phyloP scores from a whole-genome alignment of 64 coral and sea anemone species.

The Montipora efflorescens region DNA sequence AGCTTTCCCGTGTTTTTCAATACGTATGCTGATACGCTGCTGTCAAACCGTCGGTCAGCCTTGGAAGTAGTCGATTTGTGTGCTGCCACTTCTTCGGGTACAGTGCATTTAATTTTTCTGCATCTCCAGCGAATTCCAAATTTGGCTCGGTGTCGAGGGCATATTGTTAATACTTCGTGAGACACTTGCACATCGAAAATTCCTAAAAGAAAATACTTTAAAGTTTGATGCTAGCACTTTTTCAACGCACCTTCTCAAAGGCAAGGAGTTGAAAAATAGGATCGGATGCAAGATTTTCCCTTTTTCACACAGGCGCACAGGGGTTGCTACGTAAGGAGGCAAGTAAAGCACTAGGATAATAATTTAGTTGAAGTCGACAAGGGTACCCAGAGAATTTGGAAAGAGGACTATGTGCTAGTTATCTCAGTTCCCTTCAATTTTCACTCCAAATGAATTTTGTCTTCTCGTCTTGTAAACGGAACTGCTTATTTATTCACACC shows the following conservation, averaged over 20 bases:
- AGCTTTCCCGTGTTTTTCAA: slow-evolving; percentile 33
- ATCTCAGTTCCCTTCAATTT: slow-evolving; percentile 6
- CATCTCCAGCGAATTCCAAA: too few relatives aligned
- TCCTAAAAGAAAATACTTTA: slow-evolving; percentile 23
- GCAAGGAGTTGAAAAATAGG: background rate
- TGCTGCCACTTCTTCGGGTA: slow-evolving; percentile 11
- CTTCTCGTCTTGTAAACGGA: slow-evolving; percentile 4
- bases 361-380: slow-evolving; percentile 20
- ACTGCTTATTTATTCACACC: background rate
- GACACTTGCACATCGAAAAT: slow-evolving; percentile 16
- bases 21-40: slow-evolving; percentile 27
- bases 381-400: slow-evolving; percentile 18
- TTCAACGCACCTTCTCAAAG: background rate
- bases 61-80: slow-evolving; percentile 33
- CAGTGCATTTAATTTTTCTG: slow-evolving; percentile 53
- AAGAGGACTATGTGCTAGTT: slow-evolving; percentile 12
- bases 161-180: slow-evolving; percentile 39
- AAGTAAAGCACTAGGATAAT: slow-evolving; percentile 29
- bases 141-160: too few relatives aligned
- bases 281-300: background rate
- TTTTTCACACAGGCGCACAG: slow-evolving; percentile 6
- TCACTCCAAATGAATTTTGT: slow-evolving; percentile 14
- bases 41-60: slow-evolving; percentile 33
- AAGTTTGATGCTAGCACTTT: slow-evolving; percentile 24
- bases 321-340: slow-evolving; percentile 19